Evolutionary conservation across 2,797 vertebrate genomes (phyloP).

Genomic region (Mustela erminea): DNA sequence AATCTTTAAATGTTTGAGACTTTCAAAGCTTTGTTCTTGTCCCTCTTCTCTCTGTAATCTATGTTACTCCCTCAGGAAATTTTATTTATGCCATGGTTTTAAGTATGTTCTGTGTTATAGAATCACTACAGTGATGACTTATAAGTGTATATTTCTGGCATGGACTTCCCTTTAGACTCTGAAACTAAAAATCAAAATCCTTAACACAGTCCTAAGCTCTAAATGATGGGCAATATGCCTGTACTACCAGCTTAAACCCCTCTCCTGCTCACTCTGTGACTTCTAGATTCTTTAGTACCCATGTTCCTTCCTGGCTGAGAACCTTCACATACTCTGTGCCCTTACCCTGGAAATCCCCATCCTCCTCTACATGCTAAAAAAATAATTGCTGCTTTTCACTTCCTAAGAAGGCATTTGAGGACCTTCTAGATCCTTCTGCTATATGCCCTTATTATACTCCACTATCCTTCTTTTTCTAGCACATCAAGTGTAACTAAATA

Average conservation of each 20-base stretch:
- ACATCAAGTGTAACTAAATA: background rate
- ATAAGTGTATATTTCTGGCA: background rate
- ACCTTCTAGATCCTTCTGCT: background rate
- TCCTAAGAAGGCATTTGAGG: background rate
- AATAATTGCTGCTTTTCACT: background rate
- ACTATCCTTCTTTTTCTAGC: background rate
- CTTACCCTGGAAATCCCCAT: background rate
- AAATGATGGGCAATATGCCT: background rate
- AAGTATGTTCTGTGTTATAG: background rate
- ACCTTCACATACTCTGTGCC: background rate
- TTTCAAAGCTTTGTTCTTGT: conserved; percentile 2
- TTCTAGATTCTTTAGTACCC: background rate
- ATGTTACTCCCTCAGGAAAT: background rate
- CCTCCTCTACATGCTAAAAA: background rate
- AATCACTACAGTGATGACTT: background rate
- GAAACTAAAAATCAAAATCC: background rate
- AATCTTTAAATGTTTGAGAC: background rate
- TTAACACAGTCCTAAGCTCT: background rate
- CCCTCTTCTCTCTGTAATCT: background rate
- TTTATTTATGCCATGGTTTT: background rate
- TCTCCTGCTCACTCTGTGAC: background rate
- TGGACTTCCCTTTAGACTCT: background rate
- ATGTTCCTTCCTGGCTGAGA: background rate
- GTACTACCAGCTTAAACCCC: background rate
- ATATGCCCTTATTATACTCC: background rate